Evolutionary conservation across 2,113 vertebrate genomes (phyloP), one percentile per base, ranked within the genome.

Genomic region (Takifugu flavidus): DNA sequence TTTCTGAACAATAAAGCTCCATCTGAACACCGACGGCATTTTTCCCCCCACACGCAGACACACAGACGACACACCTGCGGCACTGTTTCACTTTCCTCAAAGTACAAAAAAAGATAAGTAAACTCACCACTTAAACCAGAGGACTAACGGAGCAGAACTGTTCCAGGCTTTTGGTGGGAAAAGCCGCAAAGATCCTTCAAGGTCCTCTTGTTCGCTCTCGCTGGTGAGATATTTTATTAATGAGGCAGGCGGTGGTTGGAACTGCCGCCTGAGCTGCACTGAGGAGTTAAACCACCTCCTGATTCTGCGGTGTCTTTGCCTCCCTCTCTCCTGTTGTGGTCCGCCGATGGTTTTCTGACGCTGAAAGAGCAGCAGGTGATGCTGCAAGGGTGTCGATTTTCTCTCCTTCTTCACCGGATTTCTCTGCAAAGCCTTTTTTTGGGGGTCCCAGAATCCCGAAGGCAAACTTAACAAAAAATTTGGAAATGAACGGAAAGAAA

Each of bases 91-190:
- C 31, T 25, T 34, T 25, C 14, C 15, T 10, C 15, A 25, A 49
- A n/a, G 20, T 7, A 25, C 6, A 49, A 25, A 49, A 20, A 49
- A 25, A 25, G 6, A 2, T 11, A 59, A 8, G 56, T 4, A 59
- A n/a, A 68, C 80, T 83, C 31, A 85, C 80, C 69, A 28, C 47
- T 43, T 25, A 69, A 42, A 51, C 5, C 14, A 42, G 62, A 26
- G 46, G 7, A 49, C 26, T 39, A 46, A 50, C 4, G 26, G 7
- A 26, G 61, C 0, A 50, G 63, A 62, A 47, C 2, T 45, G 67
- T 11, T 62, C 42, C 28, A 54, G 53, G 13, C 28, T 59, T 34
- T 47, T 53, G 46, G 28, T 14, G 4, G 11, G 13, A 63, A 55
- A 51, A 52, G 55, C 65, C 53, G 31, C 25, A 26, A 49, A 53